A percentile compares a stretch with the other conserved stretches of the same genome.
Evolutionary conservation across 2,888 invertebrate genomes (phyloP).

Genomic region (Hirudinaria manillensis): DNA sequence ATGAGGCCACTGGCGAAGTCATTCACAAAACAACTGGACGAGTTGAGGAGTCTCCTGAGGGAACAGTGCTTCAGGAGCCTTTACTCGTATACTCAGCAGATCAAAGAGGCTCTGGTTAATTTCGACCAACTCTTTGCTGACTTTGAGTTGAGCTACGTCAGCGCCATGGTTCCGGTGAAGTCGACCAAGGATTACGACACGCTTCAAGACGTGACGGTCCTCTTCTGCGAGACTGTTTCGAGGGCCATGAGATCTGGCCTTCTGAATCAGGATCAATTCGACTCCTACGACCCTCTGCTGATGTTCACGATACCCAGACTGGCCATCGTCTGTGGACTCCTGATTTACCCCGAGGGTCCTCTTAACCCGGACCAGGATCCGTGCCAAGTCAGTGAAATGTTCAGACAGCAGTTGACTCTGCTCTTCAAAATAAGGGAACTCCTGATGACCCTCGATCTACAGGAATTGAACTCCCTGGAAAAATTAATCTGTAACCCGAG

Average conservation of each 20-base stretch:
- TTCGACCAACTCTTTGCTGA: conserved; percentile 92
- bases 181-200: conserved; percentile 90
- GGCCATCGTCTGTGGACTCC: conserved; percentile 85
- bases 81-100: conserved; percentile 39
- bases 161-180: conserved; percentile 98
- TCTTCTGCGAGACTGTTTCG: conserved; percentile 88
- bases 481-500: conserved; percentile 77
- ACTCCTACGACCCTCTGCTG: conserved; percentile 91
- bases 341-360: conserved; percentile 85
- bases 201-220: conserved; percentile 76
- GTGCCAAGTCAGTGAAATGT: conserved; percentile 88
- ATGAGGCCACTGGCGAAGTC: conserved; percentile 95
- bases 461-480: conserved; percentile 78
- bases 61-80: conserved; percentile 57
- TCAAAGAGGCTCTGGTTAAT: conserved; percentile 60
- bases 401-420: conserved; percentile 75
- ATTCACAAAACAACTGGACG: conserved; percentile 89
- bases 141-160: conserved; percentile 93
- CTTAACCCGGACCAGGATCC: conserved; percentile 77
- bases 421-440: conserved; percentile 83
- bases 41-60: conserved; percentile 78
- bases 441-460: conserved; percentile 76
- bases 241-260: conserved; percentile 74
- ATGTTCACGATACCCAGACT: conserved; percentile 98
- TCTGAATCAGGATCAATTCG: conserved; percentile 82